Conservation (phyloP, 1,140 invertebrate genomes). For the Atta cephalotes region DNA sequence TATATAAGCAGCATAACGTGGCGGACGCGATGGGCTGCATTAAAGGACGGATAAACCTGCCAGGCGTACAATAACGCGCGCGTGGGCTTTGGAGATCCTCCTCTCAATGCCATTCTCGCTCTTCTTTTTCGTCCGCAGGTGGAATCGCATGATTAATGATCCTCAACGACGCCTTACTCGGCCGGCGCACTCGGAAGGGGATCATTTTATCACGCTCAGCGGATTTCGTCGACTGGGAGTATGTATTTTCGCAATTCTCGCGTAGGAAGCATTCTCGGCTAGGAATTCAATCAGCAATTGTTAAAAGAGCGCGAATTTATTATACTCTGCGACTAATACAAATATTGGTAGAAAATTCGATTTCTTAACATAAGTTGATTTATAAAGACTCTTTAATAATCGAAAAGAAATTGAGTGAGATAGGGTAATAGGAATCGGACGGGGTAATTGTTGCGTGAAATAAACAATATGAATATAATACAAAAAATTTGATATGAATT, state of each 20-base stretch:
- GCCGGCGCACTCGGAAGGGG: conserved; percentile 52
- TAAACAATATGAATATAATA: too few relatives aligned
- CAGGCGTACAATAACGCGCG: conserved; percentile 73
- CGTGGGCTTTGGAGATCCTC: conserved; percentile 53
- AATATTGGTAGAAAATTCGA: background rate
- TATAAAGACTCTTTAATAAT: too few relatives aligned
- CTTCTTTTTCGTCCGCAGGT: conserved; percentile 67
- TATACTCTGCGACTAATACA: background rate
- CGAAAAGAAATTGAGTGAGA: too few relatives aligned
- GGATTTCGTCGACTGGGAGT: conserved; percentile 55
- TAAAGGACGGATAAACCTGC: conserved; percentile 75
- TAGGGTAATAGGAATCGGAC: too few relatives aligned
- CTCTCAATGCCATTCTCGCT: conserved; percentile 40
- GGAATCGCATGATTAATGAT: conserved; percentile 77
- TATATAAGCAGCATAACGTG: conserved; percentile 66
- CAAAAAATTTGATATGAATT: too few relatives aligned
- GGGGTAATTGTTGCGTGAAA: too few relatives aligned
- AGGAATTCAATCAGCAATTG: conserved; percentile 51
- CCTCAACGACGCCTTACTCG: conserved; percentile 42
- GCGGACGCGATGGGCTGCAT: conserved; percentile 58
- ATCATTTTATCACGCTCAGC: conserved; percentile 70
- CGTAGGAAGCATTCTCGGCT: background rate
- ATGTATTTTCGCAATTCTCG: conserved; percentile 58
- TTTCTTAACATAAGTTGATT: background rate
- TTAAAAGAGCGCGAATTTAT: background rate